Percentiles rank a stretch among this genome's conserved stretches.
Evolutionary conservation across 2,113 vertebrate genomes (phyloP).

Genomic region (Microcebus ravelobensis): DNA sequence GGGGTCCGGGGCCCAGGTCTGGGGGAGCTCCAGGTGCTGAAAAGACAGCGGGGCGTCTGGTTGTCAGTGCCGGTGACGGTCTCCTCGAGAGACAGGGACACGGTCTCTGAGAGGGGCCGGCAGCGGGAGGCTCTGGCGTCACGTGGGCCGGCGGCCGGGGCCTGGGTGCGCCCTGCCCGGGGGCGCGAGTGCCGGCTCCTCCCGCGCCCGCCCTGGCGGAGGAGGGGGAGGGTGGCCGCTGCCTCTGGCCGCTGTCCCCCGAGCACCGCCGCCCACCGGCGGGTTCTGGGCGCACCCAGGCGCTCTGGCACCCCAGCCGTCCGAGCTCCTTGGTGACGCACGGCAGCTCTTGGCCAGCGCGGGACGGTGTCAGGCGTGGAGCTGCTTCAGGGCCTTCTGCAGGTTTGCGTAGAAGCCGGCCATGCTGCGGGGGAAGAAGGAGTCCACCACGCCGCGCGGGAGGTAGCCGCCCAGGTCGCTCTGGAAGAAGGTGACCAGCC

Average conservation of each 20-base stretch:
- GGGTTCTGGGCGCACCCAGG: background rate
- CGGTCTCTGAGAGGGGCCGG: fast-evolving
- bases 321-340: fast-evolving
- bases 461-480: slow-evolving; percentile 94
- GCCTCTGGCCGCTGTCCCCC: background rate
- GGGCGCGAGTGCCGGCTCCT: too few relatives aligned
- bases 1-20: too few relatives aligned
- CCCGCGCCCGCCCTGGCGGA: background rate
- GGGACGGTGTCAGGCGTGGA: slow-evolving; percentile 79
- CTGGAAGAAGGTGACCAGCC: slow-evolving; percentile 95
- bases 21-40: too few relatives aligned
- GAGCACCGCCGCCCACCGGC: fast-evolving
- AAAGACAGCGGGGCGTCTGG: background rate
- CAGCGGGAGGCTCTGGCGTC: background rate
- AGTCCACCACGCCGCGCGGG: slow-evolving; percentile 93
- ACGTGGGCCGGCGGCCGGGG: fast-evolving
- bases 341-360: background rate
- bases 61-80: too few relatives aligned
- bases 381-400: slow-evolving; percentile 87
- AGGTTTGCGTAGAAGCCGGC: slow-evolving; percentile 93
- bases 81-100: background rate
- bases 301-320: background rate
- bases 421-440: slow-evolving; percentile 97
- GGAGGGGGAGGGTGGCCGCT: background rate
- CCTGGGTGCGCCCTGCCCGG: background rate